Conservation (phyloP, 1,140 invertebrate genomes). For the Drosophila funebris region DNA sequence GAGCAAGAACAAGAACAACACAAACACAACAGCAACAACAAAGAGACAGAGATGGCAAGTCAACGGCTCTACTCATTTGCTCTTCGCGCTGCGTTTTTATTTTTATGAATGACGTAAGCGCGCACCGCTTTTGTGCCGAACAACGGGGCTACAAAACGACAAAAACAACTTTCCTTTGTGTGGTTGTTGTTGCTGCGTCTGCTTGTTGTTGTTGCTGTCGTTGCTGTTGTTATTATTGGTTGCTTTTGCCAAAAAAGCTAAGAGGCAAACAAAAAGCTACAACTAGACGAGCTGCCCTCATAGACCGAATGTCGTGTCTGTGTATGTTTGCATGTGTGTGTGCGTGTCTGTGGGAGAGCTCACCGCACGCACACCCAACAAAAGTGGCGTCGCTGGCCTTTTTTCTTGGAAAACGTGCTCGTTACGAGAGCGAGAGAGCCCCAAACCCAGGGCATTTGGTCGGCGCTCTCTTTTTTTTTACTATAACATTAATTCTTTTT, state of each 20-base stretch:
- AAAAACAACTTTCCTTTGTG: constrained; percentile 44
- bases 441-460: constrained; percentile 8
- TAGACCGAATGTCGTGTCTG: constrained; percentile 20
- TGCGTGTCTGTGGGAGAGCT: constrained; percentile 26
- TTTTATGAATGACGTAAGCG: constrained; percentile 81
- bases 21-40: constrained; percentile 45
- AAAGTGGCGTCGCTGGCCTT: constrained; percentile 60
- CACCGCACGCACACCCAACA: constrained; percentile 26
- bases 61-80: constrained; percentile 21
- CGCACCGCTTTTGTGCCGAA: constrained; percentile 39
- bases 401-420: constrained; percentile 68
- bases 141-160: constrained; percentile 52
- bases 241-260: constrained; percentile 43
- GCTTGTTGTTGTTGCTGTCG: constrained; percentile 16
- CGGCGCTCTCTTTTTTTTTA: constrained; percentile 35
- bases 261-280: constrained; percentile 35
- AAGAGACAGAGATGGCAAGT: constrained; percentile 18
- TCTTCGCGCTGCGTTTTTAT: constrained; percentile 63
- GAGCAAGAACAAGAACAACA: constrained; percentile 32
- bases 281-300: constrained; percentile 31
- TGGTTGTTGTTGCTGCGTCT: constrained; percentile 31
- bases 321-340: constrained; percentile 9
- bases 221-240: constrained; percentile 17
- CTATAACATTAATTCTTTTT: constrained; percentile 68
- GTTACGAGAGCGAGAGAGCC: constrained; percentile 5